Conservation (phyloP, 2,888 invertebrate species). For the Nysson spinosus region DNA sequence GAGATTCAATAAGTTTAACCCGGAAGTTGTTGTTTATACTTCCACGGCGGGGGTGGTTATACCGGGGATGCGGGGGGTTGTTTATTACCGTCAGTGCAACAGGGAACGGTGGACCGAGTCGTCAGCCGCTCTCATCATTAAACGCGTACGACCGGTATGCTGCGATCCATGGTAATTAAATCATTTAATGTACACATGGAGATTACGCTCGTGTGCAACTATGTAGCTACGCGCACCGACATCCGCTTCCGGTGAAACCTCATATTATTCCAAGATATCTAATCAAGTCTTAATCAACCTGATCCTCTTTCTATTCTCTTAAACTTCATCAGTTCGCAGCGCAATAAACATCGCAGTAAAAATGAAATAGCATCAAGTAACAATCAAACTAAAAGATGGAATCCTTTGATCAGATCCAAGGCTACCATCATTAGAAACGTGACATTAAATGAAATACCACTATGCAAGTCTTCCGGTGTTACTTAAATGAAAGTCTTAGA, state of each 20-base stretch:
- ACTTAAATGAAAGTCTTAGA: too few species aligned
- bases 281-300: too few species aligned
- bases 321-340: too few species aligned
- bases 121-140: slow-evolving; percentile 61
- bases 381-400: too few species aligned
- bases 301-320: too few species aligned
- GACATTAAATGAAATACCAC: too few species aligned
- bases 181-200: slow-evolving; percentile 53
- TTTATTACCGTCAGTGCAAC: slow-evolving; percentile 64
- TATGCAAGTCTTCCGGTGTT: too few species aligned
- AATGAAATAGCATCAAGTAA: too few species aligned
- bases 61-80: slow-evolving; percentile 39
- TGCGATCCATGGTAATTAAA: slow-evolving; percentile 67
- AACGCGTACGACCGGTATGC: slow-evolving; percentile 53
- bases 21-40: slow-evolving; percentile 11
- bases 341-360: too few species aligned
- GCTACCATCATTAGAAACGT: too few species aligned
- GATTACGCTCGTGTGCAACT: slow-evolving; percentile 18
- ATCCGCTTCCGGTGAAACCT: slow-evolving; percentile 20
- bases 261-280: slow-evolving; percentile 33
- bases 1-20: slow-evolving; percentile 10
- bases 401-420: too few species aligned
- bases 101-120: slow-evolving; percentile 57
- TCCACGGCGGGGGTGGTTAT: slow-evolving; percentile 10
- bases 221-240: slow-evolving; percentile 26